Evolutionary conservation across 2,797 vertebrate species (phyloP), one percentile per base, ranked within the genome.

Genomic region (Poeciliopsis infans): DNA sequence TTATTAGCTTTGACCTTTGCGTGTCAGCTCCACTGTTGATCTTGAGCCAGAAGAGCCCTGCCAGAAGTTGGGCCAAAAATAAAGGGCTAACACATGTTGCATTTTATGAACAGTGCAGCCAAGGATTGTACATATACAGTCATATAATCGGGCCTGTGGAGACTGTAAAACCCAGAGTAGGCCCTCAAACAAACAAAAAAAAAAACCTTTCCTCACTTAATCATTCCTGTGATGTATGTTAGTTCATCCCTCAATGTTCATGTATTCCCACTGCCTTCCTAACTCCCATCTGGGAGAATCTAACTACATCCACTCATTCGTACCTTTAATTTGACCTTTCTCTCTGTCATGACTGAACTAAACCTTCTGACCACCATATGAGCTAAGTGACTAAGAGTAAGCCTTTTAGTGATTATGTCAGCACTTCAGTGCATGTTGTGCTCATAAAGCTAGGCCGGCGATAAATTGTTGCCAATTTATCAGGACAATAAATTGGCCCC

Each of bases 1-100:
- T 93, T 93, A 93, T 93, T 94, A 93, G 90, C 83, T 80, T 75
- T 92, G 94, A 94, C 91, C 93, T 91, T 92, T 91, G 83, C 83
- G 13, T 80, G 91, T 80, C 28, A 28, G 73, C 71, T 91, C 76
- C 80, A 76, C 72, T 0, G n/a, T 83, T 89, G 88, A 89, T 79
- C 74, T 66, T 0, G 41, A 91, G 93, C 92, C 93, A 91, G 82
- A 75, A 78, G 79, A 86, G 87, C 5, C 28, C 47, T 79, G 89
- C 85, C 88, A 91, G 83, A 90, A 85, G 83, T 84, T 4, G 77
- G 84, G 92, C 91, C 92, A 93, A 88, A 91, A 94, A 93, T 92
- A 94, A 93, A 94, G 81, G 82, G 79, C 79, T 87, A 93, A 90
- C 93, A 92, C 88, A 92, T 93, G 93, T 92, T 93, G 82, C 87